Percentiles rank a stretch among this genome's conserved stretches.
These are phyloP conservation scores for Portunus trituberculatus DNA, from an alignment of 1,140 invertebrate species.

Conservation along the genomic window DNA sequence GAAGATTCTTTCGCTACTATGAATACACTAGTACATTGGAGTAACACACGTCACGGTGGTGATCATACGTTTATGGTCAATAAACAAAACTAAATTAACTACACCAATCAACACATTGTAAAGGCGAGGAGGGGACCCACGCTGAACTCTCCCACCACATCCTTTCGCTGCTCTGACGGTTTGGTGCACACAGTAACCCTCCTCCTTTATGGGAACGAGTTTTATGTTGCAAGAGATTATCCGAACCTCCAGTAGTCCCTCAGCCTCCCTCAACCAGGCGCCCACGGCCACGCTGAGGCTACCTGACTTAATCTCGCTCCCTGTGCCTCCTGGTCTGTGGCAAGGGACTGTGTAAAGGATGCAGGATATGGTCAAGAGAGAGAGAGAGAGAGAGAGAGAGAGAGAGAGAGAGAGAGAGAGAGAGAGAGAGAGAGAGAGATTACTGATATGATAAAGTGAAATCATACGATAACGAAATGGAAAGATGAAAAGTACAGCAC, in stretches of 20 bases:
- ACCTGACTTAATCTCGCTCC: neutral
- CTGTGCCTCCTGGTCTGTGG: neutral
- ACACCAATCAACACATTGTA: neutral
- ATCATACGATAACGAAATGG: no score
- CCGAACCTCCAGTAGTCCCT: neutral
- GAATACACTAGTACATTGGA: neutral
- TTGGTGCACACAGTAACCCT: neutral
- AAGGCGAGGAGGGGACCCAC: neutral
- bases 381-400: slow-evolving; percentile 49
- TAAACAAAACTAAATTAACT: no score
- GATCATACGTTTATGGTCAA: neutral
- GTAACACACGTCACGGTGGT: neutral
- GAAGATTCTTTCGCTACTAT: neutral
- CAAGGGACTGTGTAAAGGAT: neutral
- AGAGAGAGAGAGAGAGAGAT: slow-evolving; percentile 45
- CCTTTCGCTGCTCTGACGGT: neutral
- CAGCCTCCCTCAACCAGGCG: neutral
- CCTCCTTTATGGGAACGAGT: neutral
- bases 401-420: slow-evolving; percentile 62
- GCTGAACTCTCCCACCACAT: neutral
- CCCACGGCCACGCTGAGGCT: neutral
- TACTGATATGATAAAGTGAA: no score
- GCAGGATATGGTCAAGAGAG: neutral
- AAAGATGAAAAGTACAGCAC: no score
- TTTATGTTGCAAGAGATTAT: slow-evolving; percentile 24